phyloP scores from a whole-genome alignment of 2,888 invertebrate species.

The Aphodius granarius region DNA sequence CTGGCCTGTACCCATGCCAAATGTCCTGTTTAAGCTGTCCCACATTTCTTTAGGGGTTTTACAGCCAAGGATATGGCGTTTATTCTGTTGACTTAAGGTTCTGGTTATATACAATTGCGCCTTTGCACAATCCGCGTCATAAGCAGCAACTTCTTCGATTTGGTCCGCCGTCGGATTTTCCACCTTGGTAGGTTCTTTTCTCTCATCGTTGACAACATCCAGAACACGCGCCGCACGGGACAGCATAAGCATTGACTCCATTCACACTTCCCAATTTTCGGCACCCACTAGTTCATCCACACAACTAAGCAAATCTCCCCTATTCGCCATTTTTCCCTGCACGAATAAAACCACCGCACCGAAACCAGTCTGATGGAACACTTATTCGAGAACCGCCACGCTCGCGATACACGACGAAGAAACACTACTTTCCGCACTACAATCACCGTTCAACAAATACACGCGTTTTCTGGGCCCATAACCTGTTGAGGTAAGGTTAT shows the following conservation, averaged over 20 bases:
- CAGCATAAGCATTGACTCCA: neutral
- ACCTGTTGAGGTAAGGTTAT: too few species aligned
- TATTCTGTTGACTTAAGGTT: constrained; percentile 2
- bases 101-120: constrained; percentile 5
- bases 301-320: neutral
- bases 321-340: neutral
- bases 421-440: too few species aligned
- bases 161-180: neutral
- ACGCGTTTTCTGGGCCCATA: too few species aligned
- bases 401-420: too few species aligned
- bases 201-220: neutral
- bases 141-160: neutral
- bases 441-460: too few species aligned
- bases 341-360: too few species aligned
- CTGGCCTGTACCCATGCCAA: neutral
- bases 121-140: constrained; percentile 1
- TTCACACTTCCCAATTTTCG: neutral
- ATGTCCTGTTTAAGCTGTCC: neutral
- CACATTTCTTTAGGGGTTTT: constrained; percentile 9
- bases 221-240: neutral
- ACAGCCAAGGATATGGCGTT: neutral
- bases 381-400: neutral
- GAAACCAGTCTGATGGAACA: neutral
- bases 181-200: neutral
- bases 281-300: neutral